Conservation (phyloP, 2,113 vertebrate species). For the Callorhinus ursinus region DNA sequence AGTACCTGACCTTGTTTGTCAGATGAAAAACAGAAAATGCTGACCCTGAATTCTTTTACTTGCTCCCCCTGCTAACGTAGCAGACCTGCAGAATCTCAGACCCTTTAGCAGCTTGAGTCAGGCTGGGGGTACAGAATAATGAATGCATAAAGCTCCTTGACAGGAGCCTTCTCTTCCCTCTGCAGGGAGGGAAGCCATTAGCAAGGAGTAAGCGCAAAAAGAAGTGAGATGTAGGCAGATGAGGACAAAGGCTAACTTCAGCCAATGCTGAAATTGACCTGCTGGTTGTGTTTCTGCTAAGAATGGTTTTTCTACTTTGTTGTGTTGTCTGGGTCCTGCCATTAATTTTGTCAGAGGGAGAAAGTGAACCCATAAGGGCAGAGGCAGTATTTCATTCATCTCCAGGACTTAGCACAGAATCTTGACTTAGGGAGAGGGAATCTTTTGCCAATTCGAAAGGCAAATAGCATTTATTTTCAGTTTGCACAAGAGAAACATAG, state of each 20-base stretch:
- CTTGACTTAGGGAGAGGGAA: background rate
- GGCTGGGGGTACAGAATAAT: constrained; percentile 10
- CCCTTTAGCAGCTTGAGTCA: background rate
- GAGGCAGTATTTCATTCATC: background rate
- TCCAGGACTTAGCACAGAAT: background rate
- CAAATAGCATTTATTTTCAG: background rate
- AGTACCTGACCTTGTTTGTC: constrained; percentile 56
- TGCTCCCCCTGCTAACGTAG: constrained; percentile 30
- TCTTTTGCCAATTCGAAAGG: background rate
- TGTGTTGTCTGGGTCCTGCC: constrained; percentile 13
- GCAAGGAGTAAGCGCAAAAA: constrained; percentile 31
- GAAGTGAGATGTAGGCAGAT: background rate
- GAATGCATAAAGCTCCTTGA: constrained; percentile 21
- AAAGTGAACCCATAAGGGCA: background rate
- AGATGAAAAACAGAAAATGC: constrained; percentile 61
- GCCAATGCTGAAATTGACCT: background rate
- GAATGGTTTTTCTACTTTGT: background rate
- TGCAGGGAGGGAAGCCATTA: constrained; percentile 36
- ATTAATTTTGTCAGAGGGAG: constrained; percentile 30
- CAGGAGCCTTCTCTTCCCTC: background rate
- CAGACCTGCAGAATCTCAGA: constrained; percentile 1
- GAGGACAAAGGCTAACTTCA: constrained; percentile 35
- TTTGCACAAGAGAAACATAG: background rate
- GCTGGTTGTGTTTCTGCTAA: background rate
- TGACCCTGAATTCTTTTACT: constrained; percentile 58